phyloP scores from a whole-genome alignment of 1,140 invertebrate species.

The Pteromalus puparum region DNA sequence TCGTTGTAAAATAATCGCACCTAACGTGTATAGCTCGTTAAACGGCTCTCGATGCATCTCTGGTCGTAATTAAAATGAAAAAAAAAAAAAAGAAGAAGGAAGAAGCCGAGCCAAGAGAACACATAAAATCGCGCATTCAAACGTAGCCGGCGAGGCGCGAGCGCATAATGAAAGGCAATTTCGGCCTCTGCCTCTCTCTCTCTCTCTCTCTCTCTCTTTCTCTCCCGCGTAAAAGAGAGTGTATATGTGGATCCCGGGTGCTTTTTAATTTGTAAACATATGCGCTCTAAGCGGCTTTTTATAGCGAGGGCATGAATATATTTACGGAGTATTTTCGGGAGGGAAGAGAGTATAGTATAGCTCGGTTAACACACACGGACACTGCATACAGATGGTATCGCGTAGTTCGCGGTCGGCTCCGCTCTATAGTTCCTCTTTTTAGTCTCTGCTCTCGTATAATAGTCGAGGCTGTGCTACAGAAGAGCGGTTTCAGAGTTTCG shows the following conservation, averaged over 20 bases:
- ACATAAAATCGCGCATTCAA: constrained; percentile 33
- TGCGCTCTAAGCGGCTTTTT: constrained; percentile 55
- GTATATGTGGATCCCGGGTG: background rate
- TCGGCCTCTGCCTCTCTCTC: too few relatives aligned
- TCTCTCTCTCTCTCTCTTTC: too few relatives aligned
- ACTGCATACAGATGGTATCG: constrained; percentile 57
- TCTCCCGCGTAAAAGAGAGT: background rate
- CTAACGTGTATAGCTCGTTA: too few relatives aligned
- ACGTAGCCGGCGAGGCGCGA: background rate
- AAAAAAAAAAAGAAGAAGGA: too few relatives aligned
- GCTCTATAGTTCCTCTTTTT: background rate
- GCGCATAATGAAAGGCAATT: constrained; percentile 43
- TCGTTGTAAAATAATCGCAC: background rate
- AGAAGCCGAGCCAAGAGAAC: background rate
- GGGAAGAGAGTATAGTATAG: too few relatives aligned
- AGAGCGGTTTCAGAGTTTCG: background rate
- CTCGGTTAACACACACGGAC: constrained; percentile 48
- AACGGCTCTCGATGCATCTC: background rate
- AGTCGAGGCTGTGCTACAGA: background rate
- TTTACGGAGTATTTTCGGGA: constrained; percentile 61
- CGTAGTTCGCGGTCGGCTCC: constrained; percentile 49
- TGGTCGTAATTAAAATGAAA: constrained; percentile 15
- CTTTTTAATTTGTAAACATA: constrained; percentile 47
- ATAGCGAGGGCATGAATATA: constrained; percentile 61
- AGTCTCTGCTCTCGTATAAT: constrained; percentile 3